These are phyloP conservation scores for Lates calcarifer DNA, from an alignment of 2,113 vertebrate genomes.

Conservation along the genomic window DNA sequence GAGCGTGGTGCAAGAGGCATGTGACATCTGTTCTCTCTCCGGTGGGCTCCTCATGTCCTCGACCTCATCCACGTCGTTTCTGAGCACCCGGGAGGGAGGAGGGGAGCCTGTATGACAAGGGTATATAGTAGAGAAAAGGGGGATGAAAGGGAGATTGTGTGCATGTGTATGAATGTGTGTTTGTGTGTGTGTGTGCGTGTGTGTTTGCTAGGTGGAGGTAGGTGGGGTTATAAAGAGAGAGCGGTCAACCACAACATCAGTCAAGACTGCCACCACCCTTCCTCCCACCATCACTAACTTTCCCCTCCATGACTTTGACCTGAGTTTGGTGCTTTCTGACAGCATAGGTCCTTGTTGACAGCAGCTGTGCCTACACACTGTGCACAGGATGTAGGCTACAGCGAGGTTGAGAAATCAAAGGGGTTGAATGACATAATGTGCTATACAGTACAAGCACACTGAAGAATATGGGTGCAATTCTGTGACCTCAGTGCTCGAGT, in stretches of 20 bases:
- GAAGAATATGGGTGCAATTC: slow-evolving; percentile 28
- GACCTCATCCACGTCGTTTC: slow-evolving; percentile 74
- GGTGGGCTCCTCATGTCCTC: slow-evolving; percentile 78
- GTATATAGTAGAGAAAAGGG: slow-evolving; percentile 52
- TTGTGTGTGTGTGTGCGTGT: slow-evolving; percentile 20
- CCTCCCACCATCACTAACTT: slow-evolving; percentile 64
- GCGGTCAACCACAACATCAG: slow-evolving; percentile 74
- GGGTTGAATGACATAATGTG: slow-evolving; percentile 41
- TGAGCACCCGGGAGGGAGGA: slow-evolving; percentile 69
- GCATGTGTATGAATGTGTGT: slow-evolving; percentile 12
- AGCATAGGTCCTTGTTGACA: slow-evolving; percentile 67
- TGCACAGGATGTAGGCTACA: slow-evolving; percentile 36
- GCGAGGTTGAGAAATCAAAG: slow-evolving; percentile 40
- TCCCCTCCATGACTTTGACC: slow-evolving; percentile 75
- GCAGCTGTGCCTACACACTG: slow-evolving; percentile 65
- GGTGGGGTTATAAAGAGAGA: slow-evolving; percentile 38
- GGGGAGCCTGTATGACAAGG: slow-evolving; percentile 66
- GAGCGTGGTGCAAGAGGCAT: slow-evolving; percentile 72
- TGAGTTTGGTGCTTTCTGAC: slow-evolving; percentile 71
- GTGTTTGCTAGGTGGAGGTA: slow-evolving; percentile 19
- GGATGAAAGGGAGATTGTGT: slow-evolving; percentile 39
- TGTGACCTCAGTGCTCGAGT: slow-evolving; percentile 30
- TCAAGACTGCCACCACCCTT: slow-evolving; percentile 68
- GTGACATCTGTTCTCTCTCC: slow-evolving; percentile 84
- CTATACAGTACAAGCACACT: slow-evolving; percentile 2